Conservation (phyloP, 2,113 vertebrate genomes). For the Chascanopsetta lugubris region DNA sequence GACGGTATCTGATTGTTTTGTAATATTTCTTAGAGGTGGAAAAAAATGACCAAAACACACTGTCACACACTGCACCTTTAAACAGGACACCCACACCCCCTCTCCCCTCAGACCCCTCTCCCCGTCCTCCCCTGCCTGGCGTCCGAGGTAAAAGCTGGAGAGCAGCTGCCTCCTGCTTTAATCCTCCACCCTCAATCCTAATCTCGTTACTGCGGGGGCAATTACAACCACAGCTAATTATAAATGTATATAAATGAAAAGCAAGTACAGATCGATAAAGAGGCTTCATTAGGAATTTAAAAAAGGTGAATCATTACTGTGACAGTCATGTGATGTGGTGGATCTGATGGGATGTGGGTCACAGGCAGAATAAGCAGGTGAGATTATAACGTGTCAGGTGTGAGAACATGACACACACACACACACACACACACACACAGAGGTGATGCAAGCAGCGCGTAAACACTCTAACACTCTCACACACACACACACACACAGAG, state of each 20-base stretch:
- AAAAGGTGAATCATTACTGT: too few relatives aligned
- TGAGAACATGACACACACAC: neutral
- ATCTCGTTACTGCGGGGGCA: conserved; percentile 74
- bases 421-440: too few relatives aligned
- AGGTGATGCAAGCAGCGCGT: neutral
- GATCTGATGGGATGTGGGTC: conserved; percentile 5
- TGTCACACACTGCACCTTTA: neutral
- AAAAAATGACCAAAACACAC: too few relatives aligned
- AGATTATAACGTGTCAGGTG: neutral
- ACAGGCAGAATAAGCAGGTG: neutral
- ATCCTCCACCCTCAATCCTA: conserved; percentile 72
- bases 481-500: neutral
- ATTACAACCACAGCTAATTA: conserved; percentile 66
- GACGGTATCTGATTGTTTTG: too few relatives aligned
- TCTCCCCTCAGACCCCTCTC: conserved; percentile 6
- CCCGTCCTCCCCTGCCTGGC: conserved; percentile 8
- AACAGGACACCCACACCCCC: neutral
- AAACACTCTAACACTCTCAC: neutral
- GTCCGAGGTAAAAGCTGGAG: conserved; percentile 48
- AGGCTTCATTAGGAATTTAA: conserved; percentile 4
- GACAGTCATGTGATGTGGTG: too few relatives aligned
- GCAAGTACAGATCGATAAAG: conserved; percentile 41
- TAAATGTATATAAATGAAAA: too few relatives aligned
- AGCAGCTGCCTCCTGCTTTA: conserved; percentile 70
- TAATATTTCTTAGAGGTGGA: too few relatives aligned